Evolutionary conservation across 2,113 vertebrate genomes (phyloP).

Genomic region (Myrmecobius fasciatus): DNA sequence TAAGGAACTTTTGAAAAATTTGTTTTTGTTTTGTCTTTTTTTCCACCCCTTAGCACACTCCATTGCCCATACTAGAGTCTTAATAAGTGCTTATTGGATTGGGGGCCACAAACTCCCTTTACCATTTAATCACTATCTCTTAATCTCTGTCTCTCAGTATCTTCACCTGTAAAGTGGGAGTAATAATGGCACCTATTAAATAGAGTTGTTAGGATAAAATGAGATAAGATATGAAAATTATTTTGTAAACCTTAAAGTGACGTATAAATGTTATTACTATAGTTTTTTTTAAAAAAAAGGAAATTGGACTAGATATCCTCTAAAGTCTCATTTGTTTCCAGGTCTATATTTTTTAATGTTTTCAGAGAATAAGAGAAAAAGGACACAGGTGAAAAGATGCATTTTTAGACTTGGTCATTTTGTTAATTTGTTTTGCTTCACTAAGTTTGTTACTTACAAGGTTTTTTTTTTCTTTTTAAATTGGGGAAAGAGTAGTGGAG

Average conservation of each 20-base stretch:
- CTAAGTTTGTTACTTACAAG: neutral
- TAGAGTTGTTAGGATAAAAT: neutral
- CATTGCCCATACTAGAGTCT: neutral
- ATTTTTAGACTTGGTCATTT: neutral
- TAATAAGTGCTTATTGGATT: neutral
- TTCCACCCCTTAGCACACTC: neutral
- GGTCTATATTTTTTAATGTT: neutral
- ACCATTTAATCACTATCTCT: neutral
- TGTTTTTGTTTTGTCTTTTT: neutral
- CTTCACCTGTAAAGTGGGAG: neutral
- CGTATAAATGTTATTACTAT: neutral
- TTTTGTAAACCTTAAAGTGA: neutral
- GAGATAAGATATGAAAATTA: neutral
- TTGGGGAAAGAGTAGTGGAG: neutral
- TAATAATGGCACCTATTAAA: neutral
- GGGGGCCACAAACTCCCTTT: neutral
- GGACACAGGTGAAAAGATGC: neutral
- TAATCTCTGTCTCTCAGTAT: neutral
- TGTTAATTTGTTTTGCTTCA: neutral
- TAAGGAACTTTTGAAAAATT: neutral
- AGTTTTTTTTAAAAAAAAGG: neutral
- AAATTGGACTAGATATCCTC: neutral
- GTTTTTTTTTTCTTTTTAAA: neutral
- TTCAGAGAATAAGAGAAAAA: neutral
- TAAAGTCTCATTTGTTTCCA: neutral